A percentile compares a stretch with the other conserved stretches of the same genome.
These are phyloP conservation scores for Sclerurus mexicanus DNA, from an alignment of 2,113 vertebrate genomes.

Conservation along the genomic window DNA sequence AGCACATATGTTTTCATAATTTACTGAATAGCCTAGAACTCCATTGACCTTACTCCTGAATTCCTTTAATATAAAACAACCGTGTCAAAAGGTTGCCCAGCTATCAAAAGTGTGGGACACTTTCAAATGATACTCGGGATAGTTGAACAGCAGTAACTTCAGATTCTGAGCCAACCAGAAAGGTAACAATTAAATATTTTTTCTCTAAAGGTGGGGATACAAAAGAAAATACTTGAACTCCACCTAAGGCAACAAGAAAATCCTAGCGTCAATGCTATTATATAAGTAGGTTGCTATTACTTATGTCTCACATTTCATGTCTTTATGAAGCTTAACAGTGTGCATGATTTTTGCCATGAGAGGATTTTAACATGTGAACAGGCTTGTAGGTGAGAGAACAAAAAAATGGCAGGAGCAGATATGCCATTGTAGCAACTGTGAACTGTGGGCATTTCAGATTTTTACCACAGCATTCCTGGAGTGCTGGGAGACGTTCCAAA, in stretches of 20 bases:
- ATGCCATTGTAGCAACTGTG: background rate
- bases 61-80: background rate
- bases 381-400: slow-evolving; percentile 28
- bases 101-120: background rate
- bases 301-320: background rate
- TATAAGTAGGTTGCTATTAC: background rate
- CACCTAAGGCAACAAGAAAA: background rate
- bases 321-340: background rate
- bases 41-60: background rate
- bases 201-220: background rate
- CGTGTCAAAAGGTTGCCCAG: background rate
- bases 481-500: background rate
- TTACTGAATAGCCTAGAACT: background rate
- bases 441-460: background rate
- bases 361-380: slow-evolving; percentile 20
- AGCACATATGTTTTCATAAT: background rate
- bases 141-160: background rate
- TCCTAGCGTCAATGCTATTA: background rate
- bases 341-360: background rate
- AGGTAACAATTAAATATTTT: background rate
- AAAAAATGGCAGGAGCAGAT: background rate
- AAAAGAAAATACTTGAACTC: background rate
- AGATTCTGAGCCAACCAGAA: background rate
- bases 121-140: background rate
- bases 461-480: background rate